phyloP scores from a whole-genome alignment of 64 coral and sea anemone genomes.

The Actinia tenebrosa region DNA sequence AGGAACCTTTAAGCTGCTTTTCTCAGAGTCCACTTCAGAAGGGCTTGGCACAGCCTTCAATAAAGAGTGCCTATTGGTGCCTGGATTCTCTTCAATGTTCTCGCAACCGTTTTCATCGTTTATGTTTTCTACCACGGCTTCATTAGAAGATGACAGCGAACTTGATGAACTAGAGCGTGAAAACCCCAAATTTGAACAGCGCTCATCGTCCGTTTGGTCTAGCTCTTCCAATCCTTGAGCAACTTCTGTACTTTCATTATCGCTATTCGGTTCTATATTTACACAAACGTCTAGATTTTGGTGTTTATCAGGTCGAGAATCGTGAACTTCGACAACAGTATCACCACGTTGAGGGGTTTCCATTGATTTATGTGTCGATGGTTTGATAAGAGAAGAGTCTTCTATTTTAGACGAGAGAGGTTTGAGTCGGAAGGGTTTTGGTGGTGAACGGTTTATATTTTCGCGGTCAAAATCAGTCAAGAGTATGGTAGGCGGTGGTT shows the following conservation, averaged over 20 bases:
- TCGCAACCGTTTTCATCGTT: neutral
- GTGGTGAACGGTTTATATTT: neutral
- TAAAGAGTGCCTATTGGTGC: neutral
- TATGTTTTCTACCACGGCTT: neutral
- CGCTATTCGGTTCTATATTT: neutral
- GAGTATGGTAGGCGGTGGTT: neutral
- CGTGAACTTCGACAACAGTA: neutral
- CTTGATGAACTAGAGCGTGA: neutral
- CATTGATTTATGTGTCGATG: neutral
- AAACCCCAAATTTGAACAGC: neutral
- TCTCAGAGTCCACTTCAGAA: neutral
- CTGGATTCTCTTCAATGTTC: neutral
- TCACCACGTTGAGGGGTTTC: neutral
- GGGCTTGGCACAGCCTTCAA: neutral
- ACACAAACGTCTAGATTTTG: neutral
- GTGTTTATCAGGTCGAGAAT: neutral
- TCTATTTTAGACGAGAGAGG: neutral
- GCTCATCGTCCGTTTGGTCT: neutral
- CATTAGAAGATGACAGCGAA: neutral
- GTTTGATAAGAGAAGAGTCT: neutral
- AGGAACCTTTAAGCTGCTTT: slow-evolving; percentile 31
- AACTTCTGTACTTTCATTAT: neutral
- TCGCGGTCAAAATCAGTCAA: neutral
- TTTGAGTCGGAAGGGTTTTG: neutral
- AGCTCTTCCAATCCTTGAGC: neutral